Percentiles rank a stretch among this genome's conserved stretches.
phyloP scores from a whole-genome alignment of 2,797 vertebrate genomes.

The Pogoniulus pusillus region DNA sequence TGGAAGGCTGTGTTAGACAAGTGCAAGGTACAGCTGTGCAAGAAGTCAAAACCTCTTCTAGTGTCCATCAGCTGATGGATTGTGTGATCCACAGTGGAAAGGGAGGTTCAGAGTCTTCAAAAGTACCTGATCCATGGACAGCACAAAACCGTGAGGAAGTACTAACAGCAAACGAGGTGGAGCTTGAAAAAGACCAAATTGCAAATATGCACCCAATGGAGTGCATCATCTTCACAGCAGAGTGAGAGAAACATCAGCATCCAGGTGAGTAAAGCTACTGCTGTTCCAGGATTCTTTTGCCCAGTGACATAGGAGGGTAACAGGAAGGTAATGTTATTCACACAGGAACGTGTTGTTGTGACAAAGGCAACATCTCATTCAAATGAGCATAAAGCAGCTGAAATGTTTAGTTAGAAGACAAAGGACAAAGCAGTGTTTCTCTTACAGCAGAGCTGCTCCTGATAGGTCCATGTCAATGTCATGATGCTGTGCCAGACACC shows the following conservation, averaged over 20 bases:
- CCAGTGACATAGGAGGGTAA: neutral
- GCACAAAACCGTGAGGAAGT: conserved; percentile 64
- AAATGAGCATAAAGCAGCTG: neutral
- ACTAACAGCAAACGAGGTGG: conserved; percentile 58
- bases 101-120: neutral
- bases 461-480: neutral
- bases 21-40: neutral
- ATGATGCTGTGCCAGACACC: neutral
- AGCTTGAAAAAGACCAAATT: conserved; percentile 75
- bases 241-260: conserved; percentile 80
- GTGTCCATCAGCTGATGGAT: conserved; percentile 33
- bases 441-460: neutral
- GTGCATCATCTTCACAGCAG: conserved; percentile 73
- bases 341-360: neutral
- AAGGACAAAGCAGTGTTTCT: neutral
- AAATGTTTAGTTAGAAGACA: neutral
- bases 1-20: neutral
- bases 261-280: conserved; percentile 74
- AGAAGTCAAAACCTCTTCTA: conserved; percentile 13
- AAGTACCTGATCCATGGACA: neutral
- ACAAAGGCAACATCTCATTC: neutral
- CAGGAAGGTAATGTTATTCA: neutral
- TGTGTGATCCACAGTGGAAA: conserved; percentile 12
- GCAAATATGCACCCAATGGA: conserved; percentile 74
- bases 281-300: neutral